phyloP scores from a whole-genome alignment of 2,113 vertebrate genomes.

The Micromys minutus region DNA sequence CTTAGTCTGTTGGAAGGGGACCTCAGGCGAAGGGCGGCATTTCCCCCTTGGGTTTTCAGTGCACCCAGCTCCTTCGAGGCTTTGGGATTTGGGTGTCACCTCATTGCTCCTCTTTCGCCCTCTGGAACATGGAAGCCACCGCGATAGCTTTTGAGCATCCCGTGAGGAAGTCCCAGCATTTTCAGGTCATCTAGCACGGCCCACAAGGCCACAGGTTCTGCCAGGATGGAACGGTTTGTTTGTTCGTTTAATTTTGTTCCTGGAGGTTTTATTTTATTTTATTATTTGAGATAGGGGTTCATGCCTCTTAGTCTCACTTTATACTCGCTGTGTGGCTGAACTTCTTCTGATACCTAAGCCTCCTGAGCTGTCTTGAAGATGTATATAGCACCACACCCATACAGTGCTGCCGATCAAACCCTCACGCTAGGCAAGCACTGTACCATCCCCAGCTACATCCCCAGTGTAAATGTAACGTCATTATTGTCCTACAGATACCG shows the following conservation, averaged over 20 bases:
- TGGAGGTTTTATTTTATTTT: neutral
- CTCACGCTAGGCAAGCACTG: neutral
- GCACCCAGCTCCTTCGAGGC: neutral
- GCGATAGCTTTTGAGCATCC: too few species aligned
- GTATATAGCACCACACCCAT: neutral
- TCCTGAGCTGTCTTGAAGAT: neutral
- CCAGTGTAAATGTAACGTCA: neutral
- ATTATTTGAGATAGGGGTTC: neutral
- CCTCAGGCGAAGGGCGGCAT: neutral
- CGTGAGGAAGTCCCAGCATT: neutral
- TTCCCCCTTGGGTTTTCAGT: neutral
- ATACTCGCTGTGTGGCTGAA: too few species aligned
- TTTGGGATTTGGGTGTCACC: neutral
- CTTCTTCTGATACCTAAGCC: neutral
- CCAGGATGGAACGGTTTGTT: neutral
- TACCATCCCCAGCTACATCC: neutral
- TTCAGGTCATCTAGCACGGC: neutral
- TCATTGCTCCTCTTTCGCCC: neutral
- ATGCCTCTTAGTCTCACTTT: neutral
- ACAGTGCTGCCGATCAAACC: neutral
- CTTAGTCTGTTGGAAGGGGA: neutral
- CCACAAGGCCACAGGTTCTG: neutral
- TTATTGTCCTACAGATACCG: neutral
- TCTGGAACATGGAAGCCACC: neutral
- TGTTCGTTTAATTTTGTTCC: neutral